Percentiles rank a stretch among this genome's conserved stretches.
Conservation (phyloP, 2,113 vertebrate genomes). For the Holacanthus passer region DNA sequence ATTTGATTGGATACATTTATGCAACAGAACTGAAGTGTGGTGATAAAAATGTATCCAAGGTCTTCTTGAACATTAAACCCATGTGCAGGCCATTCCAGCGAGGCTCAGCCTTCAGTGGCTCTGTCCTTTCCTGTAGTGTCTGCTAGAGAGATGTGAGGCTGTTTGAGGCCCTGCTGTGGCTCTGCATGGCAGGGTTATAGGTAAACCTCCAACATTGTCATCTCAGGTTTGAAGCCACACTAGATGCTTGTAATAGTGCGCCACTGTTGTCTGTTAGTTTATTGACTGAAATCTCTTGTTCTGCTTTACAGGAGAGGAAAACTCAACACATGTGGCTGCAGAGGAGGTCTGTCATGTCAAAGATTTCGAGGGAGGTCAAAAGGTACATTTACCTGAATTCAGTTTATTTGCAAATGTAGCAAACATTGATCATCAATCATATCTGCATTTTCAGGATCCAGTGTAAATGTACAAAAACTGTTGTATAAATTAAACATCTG, state of each 20-base stretch:
- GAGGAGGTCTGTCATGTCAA: neutral
- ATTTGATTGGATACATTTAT: too few relatives aligned
- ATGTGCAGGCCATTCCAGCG: conserved; percentile 56
- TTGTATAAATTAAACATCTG: neutral
- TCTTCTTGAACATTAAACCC: neutral
- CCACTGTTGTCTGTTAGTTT: too few relatives aligned
- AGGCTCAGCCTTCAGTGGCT: conserved; percentile 75
- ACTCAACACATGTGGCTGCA: neutral
- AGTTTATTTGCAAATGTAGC: neutral
- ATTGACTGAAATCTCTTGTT: neutral
- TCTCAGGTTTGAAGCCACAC: neutral
- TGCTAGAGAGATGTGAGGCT: conserved; percentile 81
- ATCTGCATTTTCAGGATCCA: neutral
- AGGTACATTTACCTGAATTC: neutral
- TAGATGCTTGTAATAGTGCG: neutral
- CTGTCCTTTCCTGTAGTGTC: conserved; percentile 81
- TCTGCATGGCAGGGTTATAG: conserved; percentile 80
- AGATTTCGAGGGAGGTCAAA: neutral
- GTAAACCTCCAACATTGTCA: conserved; percentile 25
- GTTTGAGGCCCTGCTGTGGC: conserved; percentile 86
- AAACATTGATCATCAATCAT: neutral
- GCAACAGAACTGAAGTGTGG: too few relatives aligned
- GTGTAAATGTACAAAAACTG: neutral
- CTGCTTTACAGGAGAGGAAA: neutral
- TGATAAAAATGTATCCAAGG: neutral